Percentiles rank a stretch among this genome's conserved stretches.
Evolutionary conservation across 2,113 vertebrate genomes (phyloP).

Genomic region (Montifringilla adamsi): DNA sequence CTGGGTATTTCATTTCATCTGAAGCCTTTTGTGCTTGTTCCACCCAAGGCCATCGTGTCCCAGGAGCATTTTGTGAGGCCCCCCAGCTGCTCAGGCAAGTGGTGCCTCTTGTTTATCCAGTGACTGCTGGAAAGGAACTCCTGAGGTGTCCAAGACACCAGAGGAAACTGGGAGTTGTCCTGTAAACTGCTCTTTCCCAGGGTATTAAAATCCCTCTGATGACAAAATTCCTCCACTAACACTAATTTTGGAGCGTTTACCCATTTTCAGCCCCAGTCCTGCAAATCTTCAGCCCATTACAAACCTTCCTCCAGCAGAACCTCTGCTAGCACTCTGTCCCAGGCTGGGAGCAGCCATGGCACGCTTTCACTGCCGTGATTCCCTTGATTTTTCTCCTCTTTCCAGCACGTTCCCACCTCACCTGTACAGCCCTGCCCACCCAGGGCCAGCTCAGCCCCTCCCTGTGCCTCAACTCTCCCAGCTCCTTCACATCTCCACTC

Average conservation of each 20-base stretch:
- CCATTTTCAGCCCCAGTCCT: not conserved
- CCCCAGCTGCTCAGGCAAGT: not conserved
- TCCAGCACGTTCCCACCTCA: accelerated
- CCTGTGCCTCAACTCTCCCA: not conserved
- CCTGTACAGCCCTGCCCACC: not conserved
- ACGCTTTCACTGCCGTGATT: not conserved
- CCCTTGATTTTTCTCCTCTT: not conserved
- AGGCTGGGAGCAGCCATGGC: not conserved
- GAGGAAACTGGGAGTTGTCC: not conserved
- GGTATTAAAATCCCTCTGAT: not conserved
- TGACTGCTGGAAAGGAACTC: not conserved
- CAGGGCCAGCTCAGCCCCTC: not conserved
- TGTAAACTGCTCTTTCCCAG: not conserved
- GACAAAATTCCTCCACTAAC: not conserved
- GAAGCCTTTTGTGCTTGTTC: not conserved
- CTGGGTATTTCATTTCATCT: not conserved
- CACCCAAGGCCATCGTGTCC: not conserved
- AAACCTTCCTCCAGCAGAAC: not conserved
- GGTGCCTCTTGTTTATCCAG: not conserved
- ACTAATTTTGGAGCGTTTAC: not conserved
- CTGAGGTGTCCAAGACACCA: not conserved
- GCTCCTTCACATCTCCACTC: not conserved
- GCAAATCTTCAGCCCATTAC: not conserved
- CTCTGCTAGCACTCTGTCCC: not conserved
- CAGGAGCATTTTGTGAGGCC: not conserved